A percentile compares a stretch with the other conserved stretches of the same genome.
phyloP scores from a whole-genome alignment of 1,140 invertebrate genomes.

The Panulirus ornatus region DNA sequence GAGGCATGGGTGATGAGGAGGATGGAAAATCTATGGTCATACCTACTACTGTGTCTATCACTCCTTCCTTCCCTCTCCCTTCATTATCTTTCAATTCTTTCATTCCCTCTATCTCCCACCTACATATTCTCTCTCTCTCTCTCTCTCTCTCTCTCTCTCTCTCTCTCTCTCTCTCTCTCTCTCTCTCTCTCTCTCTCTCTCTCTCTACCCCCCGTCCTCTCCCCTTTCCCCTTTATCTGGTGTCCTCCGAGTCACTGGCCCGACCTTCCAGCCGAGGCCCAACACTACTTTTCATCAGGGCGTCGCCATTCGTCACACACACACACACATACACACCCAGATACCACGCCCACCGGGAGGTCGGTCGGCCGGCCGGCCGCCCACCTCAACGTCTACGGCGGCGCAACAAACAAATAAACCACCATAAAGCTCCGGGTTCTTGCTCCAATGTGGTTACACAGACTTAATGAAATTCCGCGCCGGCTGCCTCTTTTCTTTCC shows the following conservation, averaged over 20 bases:
- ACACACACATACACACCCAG: constrained; percentile 33
- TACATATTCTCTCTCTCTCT: too few relatives aligned
- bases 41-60: constrained; percentile 3
- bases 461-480: constrained; percentile 20
- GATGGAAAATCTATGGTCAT: too few relatives aligned
- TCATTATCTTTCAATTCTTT: background rate
- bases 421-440: background rate
- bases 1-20: background rate
- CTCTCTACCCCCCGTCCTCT: background rate
- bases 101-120: background rate
- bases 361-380: too few relatives aligned
- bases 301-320: too few relatives aligned
- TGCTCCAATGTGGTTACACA: constrained; percentile 14
- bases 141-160: constrained; percentile 12
- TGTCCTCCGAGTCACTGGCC: too few relatives aligned
- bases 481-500: background rate
- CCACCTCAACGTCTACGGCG: background rate
- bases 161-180: constrained; percentile 9
- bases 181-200: background rate
- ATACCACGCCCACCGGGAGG: too few relatives aligned
- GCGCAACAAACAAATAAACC: constrained; percentile 3
- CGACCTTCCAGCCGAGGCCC: too few relatives aligned
- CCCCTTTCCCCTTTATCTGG: background rate
- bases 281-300: too few relatives aligned
- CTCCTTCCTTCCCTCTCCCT: background rate